Evolutionary conservation across 2,888 invertebrate genomes (phyloP).

Genomic region (Melieria crassipennis): DNA sequence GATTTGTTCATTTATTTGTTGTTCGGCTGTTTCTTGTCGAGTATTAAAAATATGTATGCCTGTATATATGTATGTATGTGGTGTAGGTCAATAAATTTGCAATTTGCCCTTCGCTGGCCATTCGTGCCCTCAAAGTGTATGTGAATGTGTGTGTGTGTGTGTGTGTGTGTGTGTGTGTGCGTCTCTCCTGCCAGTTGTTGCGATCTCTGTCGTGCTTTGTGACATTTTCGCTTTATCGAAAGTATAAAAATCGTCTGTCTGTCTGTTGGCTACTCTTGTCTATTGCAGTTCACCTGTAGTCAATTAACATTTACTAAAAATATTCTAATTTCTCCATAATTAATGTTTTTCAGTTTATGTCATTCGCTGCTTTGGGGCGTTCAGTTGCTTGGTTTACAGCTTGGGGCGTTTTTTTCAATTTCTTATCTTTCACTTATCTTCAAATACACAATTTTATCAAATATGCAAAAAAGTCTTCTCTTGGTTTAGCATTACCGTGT

Average conservation of each 20-base stretch:
- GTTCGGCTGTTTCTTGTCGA: constrained; percentile 21
- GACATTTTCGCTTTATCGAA: constrained; percentile 48
- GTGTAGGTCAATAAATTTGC: no score
- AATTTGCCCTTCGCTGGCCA: no score
- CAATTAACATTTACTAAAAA: constrained; percentile 26
- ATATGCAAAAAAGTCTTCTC: constrained; percentile 42
- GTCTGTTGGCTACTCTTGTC: constrained; percentile 4
- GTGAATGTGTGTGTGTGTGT: constrained; percentile 31
- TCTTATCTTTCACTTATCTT: constrained; percentile 16
- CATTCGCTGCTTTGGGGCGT: constrained; percentile 38
- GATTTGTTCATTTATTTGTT: constrained; percentile 31
- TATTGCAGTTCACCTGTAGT: constrained; percentile 12
- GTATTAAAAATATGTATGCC: constrained; percentile 38
- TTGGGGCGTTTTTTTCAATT: not conserved
- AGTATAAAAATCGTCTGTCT: constrained; percentile 47
- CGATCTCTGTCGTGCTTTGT: constrained; percentile 1
- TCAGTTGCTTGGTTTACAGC: constrained; percentile 5
- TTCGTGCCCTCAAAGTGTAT: constrained; percentile 14
- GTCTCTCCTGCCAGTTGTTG: not conserved
- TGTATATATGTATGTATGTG: constrained; percentile 40
- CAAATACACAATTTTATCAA: constrained; percentile 41
- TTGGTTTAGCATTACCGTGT: constrained; percentile 37
- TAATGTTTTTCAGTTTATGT: not conserved
- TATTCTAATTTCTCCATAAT: not conserved
- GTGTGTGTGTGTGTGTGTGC: constrained; percentile 34